Conservation (phyloP, 2,888 invertebrate species). For the Nasonovia ribisnigri region DNA sequence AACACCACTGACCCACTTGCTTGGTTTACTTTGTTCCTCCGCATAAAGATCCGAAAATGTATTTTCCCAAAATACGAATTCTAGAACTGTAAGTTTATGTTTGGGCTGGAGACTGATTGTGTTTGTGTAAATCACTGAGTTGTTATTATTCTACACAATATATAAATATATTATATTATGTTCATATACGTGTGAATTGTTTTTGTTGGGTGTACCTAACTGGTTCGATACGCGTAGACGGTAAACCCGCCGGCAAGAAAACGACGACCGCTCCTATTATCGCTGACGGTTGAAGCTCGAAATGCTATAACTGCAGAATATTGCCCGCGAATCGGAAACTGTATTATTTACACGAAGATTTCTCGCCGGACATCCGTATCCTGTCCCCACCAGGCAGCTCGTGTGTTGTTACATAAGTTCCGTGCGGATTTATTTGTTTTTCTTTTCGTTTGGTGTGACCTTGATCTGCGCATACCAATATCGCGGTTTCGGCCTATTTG, state of each 20-base stretch:
- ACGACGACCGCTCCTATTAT: not conserved
- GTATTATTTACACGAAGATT: conserved; percentile 31
- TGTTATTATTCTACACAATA: not conserved
- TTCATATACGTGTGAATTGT: not conserved
- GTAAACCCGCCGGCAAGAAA: not conserved
- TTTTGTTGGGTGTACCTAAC: conserved; percentile 28
- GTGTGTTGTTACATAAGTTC: conserved; percentile 54
- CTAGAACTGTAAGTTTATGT: not conserved
- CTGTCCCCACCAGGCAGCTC: not conserved
- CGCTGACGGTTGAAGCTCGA: not conserved
- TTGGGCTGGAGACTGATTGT: not conserved
- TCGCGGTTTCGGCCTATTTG: conserved; percentile 33
- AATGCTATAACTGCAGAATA: not conserved
- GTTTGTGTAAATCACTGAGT: not conserved
- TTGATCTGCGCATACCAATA: conserved; percentile 40
- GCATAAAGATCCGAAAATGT: not conserved
- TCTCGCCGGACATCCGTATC: conserved; percentile 64
- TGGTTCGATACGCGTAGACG: not conserved
- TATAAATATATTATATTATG: not conserved
- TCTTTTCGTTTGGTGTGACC: conserved; percentile 47
- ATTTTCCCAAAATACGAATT: not conserved
- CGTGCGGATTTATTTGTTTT: conserved; percentile 39
- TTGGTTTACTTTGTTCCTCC: conserved; percentile 45
- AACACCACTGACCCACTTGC: conserved; percentile 58
- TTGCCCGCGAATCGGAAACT: conserved; percentile 1